Evolutionary conservation across 1,140 invertebrate genomes (phyloP).

Genomic region (Hetaerina americana): DNA sequence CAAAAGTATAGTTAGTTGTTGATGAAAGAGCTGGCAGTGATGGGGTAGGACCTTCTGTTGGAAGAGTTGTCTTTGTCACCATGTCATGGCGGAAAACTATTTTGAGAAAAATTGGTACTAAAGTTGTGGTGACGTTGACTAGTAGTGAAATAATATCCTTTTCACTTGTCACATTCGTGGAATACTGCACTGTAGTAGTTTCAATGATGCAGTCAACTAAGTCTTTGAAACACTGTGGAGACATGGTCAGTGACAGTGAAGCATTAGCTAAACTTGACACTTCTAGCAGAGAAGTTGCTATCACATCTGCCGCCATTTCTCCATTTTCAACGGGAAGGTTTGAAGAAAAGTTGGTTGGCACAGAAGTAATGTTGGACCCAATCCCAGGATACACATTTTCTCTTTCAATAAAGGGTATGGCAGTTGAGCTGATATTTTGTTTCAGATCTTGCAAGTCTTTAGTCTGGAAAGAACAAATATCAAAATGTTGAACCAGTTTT

Average conservation of each 20-base stretch:
- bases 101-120: background rate
- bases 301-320: background rate
- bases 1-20: no score
- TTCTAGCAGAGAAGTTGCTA: background rate
- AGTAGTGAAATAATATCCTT: background rate
- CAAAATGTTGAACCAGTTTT: no score
- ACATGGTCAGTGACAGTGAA: background rate
- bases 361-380: no score
- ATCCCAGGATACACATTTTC: no score
- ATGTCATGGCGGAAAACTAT: background rate
- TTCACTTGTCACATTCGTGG: background rate
- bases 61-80: no score
- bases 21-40: no score
- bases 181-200: background rate
- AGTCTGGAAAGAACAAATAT: slow-evolving; percentile 21
- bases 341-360: no score
- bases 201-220: background rate
- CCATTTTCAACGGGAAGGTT: background rate
- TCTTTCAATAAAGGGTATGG: background rate
- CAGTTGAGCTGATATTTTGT: slow-evolving; percentile 18
- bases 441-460: slow-evolving; percentile 19
- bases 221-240: background rate
- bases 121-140: background rate
- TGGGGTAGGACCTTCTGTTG: no score
- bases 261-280: background rate